These are phyloP conservation scores for Phalloptychus januarius DNA, from an alignment of 2,797 vertebrate species.

Conservation along the genomic window DNA sequence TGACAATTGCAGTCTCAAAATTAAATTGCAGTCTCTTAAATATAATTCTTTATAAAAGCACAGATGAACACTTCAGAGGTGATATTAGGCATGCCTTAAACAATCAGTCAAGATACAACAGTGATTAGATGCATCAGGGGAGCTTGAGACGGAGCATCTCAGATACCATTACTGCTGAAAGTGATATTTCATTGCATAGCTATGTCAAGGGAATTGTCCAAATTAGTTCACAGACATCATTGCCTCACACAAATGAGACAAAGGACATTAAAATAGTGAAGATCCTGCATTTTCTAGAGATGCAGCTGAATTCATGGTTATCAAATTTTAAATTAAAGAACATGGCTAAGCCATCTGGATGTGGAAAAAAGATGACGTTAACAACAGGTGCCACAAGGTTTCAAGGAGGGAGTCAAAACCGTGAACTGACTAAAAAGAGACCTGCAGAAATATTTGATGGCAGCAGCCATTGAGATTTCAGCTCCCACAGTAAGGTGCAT, in stretches of 20 bases:
- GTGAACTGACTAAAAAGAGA: not conserved
- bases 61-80: not conserved
- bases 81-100: not conserved
- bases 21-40: not conserved
- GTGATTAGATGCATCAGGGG: not conserved
- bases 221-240: not conserved
- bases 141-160: not conserved
- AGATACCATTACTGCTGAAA: not conserved
- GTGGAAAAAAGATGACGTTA: not conserved
- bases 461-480: not conserved
- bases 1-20: not conserved
- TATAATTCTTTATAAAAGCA: not conserved
- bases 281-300: not conserved
- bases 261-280: not conserved
- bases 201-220: not conserved
- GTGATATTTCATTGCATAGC: not conserved
- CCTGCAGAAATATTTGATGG: not conserved
- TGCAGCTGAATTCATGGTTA: not conserved
- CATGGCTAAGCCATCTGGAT: not conserved
- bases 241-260: not conserved
- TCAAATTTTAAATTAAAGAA: not conserved
- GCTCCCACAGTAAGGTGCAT: not conserved
- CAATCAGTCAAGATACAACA: not conserved
- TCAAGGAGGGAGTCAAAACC: not conserved
- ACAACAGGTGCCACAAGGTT: not conserved